Percentiles rank a stretch among this genome's conserved stretches.
Evolutionary conservation across 2,888 invertebrate species (phyloP).

Genomic region (Eustalomyia histrio): DNA sequence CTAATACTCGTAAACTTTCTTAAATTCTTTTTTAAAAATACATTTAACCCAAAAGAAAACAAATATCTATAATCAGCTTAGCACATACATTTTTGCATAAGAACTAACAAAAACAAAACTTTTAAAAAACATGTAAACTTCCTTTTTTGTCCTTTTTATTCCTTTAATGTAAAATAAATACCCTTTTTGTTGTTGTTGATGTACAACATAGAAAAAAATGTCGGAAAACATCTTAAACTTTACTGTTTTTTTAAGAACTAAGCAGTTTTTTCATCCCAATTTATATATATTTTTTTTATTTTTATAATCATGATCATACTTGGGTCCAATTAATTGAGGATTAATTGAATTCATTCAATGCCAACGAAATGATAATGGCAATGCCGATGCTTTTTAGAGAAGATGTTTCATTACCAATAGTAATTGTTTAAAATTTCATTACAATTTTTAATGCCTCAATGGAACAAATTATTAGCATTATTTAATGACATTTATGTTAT

Average conservation of each 20-base stretch:
- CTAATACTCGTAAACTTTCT: too few species aligned
- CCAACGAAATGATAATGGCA: too few species aligned
- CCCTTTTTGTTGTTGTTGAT: background rate
- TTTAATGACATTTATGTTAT: too few species aligned
- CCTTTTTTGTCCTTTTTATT: background rate
- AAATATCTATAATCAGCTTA: slow-evolving; percentile 29
- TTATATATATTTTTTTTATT: background rate
- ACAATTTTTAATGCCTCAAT: too few species aligned
- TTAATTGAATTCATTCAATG: too few species aligned
- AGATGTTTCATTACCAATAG: too few species aligned
- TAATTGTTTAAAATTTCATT: too few species aligned
- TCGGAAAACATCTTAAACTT: background rate
- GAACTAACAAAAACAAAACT: background rate
- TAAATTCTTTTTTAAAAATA: background rate
- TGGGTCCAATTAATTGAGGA: too few species aligned
- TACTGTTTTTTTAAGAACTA: slow-evolving; percentile 3
- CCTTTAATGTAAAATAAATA: background rate
- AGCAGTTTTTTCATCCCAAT: background rate
- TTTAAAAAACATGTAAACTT: background rate
- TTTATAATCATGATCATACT: too few species aligned
- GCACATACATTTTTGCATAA: background rate
- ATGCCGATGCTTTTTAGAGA: too few species aligned
- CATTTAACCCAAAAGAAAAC: background rate
- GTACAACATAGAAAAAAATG: background rate
- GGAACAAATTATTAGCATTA: too few species aligned